These are phyloP conservation scores for Dromococcyx pavoninus DNA, from an alignment of 2,797 vertebrate genomes.

Conservation along the genomic window DNA sequence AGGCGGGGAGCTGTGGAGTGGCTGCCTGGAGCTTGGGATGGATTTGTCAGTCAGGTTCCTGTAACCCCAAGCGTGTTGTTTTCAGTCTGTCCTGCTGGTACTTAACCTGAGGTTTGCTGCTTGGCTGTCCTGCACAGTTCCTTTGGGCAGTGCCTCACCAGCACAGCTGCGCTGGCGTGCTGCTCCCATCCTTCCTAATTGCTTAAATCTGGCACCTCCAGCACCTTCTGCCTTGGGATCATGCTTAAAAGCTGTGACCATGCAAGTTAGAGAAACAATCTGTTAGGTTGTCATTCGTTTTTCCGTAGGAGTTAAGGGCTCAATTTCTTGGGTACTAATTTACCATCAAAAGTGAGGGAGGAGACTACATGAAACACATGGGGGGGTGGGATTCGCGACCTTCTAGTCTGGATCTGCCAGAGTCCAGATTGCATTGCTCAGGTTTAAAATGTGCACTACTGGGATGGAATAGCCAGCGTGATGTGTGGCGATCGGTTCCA, in stretches of 20 bases:
- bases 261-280: background rate
- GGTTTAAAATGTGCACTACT: accelerated
- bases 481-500: accelerated
- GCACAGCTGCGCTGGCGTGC: conserved; percentile 6
- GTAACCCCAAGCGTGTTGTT: background rate
- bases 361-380: background rate
- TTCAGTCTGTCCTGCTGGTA: background rate
- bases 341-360: background rate
- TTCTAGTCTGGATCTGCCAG: background rate
- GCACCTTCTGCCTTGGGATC: background rate
- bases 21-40: background rate
- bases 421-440: background rate
- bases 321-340: background rate
- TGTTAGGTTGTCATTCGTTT: background rate
- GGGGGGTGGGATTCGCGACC: background rate
- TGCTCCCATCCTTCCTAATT: background rate
- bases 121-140: background rate
- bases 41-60: conserved; percentile 23
- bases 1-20: background rate
- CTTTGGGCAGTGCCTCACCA: conserved; percentile 17
- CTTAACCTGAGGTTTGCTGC: conserved; percentile 14
- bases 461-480: background rate
- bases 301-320: background rate
- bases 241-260: background rate
- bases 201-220: background rate